Conservation (phyloP, 2,113 vertebrate species). For the Connochaetes taurinus region DNA sequence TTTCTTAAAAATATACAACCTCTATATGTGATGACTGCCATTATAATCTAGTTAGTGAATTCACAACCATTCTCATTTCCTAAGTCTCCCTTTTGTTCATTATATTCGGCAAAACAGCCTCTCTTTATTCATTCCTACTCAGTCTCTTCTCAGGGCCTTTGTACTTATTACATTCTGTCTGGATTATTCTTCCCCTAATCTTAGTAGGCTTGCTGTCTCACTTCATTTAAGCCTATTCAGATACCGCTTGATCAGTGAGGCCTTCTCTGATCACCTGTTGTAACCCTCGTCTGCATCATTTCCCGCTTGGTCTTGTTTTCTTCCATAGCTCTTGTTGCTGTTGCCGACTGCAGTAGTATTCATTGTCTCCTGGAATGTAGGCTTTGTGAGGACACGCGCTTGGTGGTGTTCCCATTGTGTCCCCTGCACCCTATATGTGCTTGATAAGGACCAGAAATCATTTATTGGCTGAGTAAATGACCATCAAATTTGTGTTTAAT, state of each 20-base stretch:
- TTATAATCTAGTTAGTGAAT: not conserved
- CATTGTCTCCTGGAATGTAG: not conserved
- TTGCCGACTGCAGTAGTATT: not conserved
- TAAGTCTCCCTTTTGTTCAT: not conserved
- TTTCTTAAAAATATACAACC: not conserved
- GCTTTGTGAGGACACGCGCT: not conserved
- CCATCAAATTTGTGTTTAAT: not conserved
- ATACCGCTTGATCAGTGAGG: not conserved
- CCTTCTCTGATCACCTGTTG: not conserved
- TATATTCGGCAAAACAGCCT: not conserved
- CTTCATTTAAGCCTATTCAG: not conserved
- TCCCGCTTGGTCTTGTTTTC: not conserved
- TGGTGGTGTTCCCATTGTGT: not conserved
- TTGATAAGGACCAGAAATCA: not conserved
- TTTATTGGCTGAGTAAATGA: slow-evolving; percentile 6
- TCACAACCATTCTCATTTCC: not conserved
- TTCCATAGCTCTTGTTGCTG: not conserved
- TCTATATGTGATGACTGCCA: not conserved
- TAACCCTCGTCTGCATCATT: not conserved
- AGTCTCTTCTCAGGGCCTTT: not conserved
- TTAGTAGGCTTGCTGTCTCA: not conserved
- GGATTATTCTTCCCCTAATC: not conserved
- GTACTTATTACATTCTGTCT: not conserved
- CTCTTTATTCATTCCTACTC: not conserved
- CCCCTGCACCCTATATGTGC: not conserved